Evolutionary conservation across 2,888 invertebrate species (phyloP), one percentile per base, ranked within the genome.

Genomic region (Eretmocerus hayati): DNA sequence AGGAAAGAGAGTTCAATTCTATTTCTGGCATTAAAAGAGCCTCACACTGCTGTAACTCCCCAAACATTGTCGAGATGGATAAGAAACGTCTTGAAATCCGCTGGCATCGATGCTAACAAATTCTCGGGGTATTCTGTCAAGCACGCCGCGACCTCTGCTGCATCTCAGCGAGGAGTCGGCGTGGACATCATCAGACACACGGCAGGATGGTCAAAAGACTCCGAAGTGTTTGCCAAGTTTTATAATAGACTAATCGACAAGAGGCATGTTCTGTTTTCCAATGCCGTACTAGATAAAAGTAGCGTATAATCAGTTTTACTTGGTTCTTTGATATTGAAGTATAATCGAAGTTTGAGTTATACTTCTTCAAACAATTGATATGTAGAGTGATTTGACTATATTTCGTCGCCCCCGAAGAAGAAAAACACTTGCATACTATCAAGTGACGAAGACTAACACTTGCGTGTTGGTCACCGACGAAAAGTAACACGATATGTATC

Each of bases 41-140:
- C 48, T 3, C 39, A 38, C 32, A 48, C 40, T 39, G 11, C 42
- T 2, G 46, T 42, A 13, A 18, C 30, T 5, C 21, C 46, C 11
- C 48, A 48, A 47, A 52, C 45, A 4, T 32, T 55, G 6, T 42
- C 39, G 21, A 15, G 47, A 9, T 53, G 44, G 55, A 42, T 50
- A 4, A 46, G 45, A 42, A n/a, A 30, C n/a, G 21, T 38, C 1
- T n/a, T 55, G 11, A 6, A 19, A 18, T 4, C 32, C 9, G 40
- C 26, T 21, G 44, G 42, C 4, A 43, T 52, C 21, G 38, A 42
- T 20, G 18, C 26, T 8, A 11, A 15, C 5, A 32, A 32, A 15
- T 51, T 54, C 23, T 37, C 37, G 18, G 49, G 33, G 8, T 49
- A 54, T 15, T 45, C 43, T n/a, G 44, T 20, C 11, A 22, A 13